A percentile compares a stretch with the other conserved stretches of the same genome.
phyloP scores from a whole-genome alignment of 2,113 vertebrate species.

The Chloropsis cyanopogon region DNA sequence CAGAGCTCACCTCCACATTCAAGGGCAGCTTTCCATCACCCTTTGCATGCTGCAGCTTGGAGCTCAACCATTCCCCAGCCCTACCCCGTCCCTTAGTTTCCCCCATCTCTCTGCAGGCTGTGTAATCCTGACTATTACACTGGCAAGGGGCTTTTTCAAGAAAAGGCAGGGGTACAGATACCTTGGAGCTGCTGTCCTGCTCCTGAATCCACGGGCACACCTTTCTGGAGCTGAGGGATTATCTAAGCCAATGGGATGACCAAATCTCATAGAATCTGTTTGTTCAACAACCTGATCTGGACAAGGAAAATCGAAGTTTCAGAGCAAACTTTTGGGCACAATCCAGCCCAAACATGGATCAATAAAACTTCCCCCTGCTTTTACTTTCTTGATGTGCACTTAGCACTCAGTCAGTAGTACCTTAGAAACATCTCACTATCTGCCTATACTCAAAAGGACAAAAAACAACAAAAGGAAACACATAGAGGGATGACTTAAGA shows the following conservation, averaged over 20 bases:
- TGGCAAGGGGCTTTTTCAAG: background rate
- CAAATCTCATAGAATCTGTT: background rate
- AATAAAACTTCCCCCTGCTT: background rate
- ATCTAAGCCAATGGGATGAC: rapidly evolving
- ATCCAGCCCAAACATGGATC: background rate
- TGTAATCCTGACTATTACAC: background rate
- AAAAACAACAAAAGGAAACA: conserved; percentile 35
- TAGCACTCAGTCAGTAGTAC: background rate
- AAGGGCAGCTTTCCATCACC: background rate
- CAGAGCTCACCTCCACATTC: background rate
- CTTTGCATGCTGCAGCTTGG: background rate
- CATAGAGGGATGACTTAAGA: background rate
- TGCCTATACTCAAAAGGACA: background rate
- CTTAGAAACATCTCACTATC: background rate
- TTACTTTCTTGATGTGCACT: background rate
- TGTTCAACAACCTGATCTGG: background rate
- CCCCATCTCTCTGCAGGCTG: background rate
- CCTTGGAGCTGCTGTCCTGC: background rate
- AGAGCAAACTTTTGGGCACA: background rate
- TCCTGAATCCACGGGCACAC: background rate
- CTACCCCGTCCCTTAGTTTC: background rate
- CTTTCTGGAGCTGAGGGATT: background rate
- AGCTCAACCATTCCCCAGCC: background rate
- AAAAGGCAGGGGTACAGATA: background rate
- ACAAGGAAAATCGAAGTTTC: background rate